Evolutionary conservation across 2,113 vertebrate species (phyloP).

Genomic region (Plestiodon gilberti): DNA sequence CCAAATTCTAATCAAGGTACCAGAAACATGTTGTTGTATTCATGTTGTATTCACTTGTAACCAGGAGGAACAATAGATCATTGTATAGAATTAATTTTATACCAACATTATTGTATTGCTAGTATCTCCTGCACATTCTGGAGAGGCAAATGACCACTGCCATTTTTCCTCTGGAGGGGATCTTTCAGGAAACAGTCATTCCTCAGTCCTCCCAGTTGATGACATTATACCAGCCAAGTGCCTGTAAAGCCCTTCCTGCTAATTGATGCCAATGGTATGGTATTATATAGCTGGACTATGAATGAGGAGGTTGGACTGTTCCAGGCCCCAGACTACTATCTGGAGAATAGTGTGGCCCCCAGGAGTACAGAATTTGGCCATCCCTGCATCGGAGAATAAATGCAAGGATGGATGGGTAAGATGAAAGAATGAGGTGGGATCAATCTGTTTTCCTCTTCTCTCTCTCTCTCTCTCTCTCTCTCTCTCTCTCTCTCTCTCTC

Average conservation of each 20-base stretch:
- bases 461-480: slow-evolving; percentile 9
- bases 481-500: slow-evolving; percentile 50
- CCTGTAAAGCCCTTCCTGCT: not conserved
- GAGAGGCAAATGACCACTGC: not conserved
- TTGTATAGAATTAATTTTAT: not conserved
- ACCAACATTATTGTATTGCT: not conserved
- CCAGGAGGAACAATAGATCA: not conserved
- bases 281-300: not conserved
- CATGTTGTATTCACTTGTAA: not conserved
- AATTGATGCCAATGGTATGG: not conserved
- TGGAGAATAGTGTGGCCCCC: not conserved
- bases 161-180: not conserved
- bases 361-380: not conserved
- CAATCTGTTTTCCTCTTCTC: slow-evolving; percentile 5
- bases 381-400: slow-evolving; percentile 29
- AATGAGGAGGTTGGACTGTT: not conserved
- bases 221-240: not conserved
- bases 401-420: slow-evolving; percentile 35
- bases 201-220: not conserved
- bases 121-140: not conserved
- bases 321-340: not conserved
- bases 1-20: not conserved
- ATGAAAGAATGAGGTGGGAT: slow-evolving; percentile 60
- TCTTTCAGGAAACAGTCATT: not conserved
- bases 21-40: not conserved